Conservation (phyloP, 1,140 invertebrate genomes). For the Drosophila azteca region DNA sequence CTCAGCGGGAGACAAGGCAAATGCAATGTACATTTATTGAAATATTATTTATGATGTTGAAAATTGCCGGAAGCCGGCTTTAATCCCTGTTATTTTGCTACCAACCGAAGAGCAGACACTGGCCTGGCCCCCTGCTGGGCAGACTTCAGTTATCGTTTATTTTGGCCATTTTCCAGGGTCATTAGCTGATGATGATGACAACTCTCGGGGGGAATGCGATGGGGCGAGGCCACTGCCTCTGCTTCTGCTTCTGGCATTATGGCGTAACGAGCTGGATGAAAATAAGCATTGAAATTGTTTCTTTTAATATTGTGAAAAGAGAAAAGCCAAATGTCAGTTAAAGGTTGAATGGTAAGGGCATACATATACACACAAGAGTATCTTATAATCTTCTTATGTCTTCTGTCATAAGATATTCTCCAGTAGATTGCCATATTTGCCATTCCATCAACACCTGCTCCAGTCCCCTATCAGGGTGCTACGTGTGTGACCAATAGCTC, state of each 20-base stretch:
- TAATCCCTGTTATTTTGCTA: constrained; percentile 27
- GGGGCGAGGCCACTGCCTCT: not conserved
- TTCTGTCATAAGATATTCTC: no score
- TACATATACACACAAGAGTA: no score
- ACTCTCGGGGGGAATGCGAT: not conserved
- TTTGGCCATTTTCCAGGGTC: constrained; percentile 54
- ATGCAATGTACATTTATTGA: constrained; percentile 52
- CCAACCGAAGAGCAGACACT: not conserved
- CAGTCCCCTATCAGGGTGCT: no score
- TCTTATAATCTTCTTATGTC: no score
- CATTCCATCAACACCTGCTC: no score
- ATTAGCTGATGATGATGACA: constrained; percentile 33
- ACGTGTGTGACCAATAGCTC: no score
- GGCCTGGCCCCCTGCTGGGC: constrained; percentile 29
- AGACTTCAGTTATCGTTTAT: constrained; percentile 45
- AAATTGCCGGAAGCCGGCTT: constrained; percentile 42
- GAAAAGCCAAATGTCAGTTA: no score
- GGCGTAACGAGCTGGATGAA: constrained; percentile 28
- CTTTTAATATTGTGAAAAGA: constrained; percentile 3
- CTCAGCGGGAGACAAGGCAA: constrained; percentile 31
- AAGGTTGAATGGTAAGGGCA: not conserved
- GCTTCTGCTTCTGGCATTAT: constrained; percentile 11
- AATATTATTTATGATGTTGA: constrained; percentile 63
- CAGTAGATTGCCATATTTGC: no score
- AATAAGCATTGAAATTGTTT: constrained; percentile 29